These are phyloP conservation scores for Cantharis nigra DNA, from an alignment of 2,888 invertebrate genomes.

Conservation along the genomic window DNA sequence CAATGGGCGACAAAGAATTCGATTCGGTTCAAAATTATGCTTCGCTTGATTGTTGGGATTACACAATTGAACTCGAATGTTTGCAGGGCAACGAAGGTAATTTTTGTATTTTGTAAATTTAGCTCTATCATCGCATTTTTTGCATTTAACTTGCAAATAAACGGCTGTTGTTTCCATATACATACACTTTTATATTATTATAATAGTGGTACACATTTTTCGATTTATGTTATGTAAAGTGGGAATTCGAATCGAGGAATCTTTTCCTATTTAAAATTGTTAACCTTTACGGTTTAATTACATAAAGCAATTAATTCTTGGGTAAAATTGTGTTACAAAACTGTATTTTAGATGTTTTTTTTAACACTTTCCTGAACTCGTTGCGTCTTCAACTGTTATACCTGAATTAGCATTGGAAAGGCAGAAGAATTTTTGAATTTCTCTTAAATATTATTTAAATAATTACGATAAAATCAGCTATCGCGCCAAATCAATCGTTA, in stretches of 20 bases:
- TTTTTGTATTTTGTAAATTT: not conserved
- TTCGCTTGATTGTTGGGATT: slow-evolving; percentile 83
- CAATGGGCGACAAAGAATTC: slow-evolving; percentile 47
- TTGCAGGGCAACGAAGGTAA: slow-evolving; percentile 77
- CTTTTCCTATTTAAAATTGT: not conserved
- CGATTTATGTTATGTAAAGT: not conserved
- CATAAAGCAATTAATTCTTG: not conserved
- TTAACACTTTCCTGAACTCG: slow-evolving; percentile 10
- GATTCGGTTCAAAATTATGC: slow-evolving; percentile 55
- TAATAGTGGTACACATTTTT: not conserved
- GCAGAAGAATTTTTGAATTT: slow-evolving; percentile 4
- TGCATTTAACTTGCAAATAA: not conserved
- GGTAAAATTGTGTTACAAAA: slow-evolving; percentile 11
- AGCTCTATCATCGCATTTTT: not conserved
- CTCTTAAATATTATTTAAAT: not conserved
- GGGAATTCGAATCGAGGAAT: not conserved
- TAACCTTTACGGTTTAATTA: not conserved
- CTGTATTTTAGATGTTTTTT: slow-evolving; percentile 12
- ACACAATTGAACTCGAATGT: slow-evolving; percentile 81
- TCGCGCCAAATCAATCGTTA: not conserved
- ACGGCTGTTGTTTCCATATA: not conserved
- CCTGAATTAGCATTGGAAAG: slow-evolving; percentile 10
- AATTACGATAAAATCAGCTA: not conserved
- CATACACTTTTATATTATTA: too few relatives aligned
- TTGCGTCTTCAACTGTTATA: slow-evolving; percentile 6